These are phyloP conservation scores for Drosophila vallismaia DNA, from an alignment of 2,888 invertebrate genomes.

Conservation along the genomic window DNA sequence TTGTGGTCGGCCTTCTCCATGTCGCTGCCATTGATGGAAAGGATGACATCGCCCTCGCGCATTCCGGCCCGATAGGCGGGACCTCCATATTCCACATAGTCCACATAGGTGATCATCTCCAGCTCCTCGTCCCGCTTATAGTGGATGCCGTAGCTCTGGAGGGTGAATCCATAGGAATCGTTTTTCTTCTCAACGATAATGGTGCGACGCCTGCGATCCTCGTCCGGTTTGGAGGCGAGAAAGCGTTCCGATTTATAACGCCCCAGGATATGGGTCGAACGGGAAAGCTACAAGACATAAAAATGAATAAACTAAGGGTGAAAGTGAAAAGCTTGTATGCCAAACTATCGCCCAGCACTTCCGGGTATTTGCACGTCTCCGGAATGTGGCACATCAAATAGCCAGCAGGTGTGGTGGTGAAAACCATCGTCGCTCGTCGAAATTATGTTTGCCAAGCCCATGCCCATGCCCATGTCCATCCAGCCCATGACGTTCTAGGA, in stretches of 20 bases:
- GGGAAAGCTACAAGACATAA: conserved; percentile 63
- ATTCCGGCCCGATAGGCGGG: conserved; percentile 96
- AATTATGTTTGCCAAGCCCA: conserved; percentile 47
- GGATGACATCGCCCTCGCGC: conserved; percentile 97
- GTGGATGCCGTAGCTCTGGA: conserved; percentile 98
- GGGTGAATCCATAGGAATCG: conserved; percentile 96
- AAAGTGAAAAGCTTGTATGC: conserved; percentile 26
- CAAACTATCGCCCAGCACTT: conserved; percentile 39
- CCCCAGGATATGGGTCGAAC: conserved; percentile 87
- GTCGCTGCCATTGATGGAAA: conserved; percentile 97
- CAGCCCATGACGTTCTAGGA: background rate
- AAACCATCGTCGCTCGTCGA: conserved; percentile 42
- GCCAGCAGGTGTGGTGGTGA: conserved; percentile 46
- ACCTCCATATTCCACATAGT: conserved; percentile 96
- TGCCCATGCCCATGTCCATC: background rate
- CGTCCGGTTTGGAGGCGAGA: conserved; percentile 89
- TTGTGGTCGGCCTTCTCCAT: conserved; percentile 98
- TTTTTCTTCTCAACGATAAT: conserved; percentile 96
- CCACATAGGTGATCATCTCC: conserved; percentile 98
- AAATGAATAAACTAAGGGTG: conserved; percentile 15
- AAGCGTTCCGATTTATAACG: conserved; percentile 89
- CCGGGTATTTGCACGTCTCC: conserved; percentile 37
- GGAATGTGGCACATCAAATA: conserved; percentile 65
- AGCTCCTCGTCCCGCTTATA: conserved; percentile 97
- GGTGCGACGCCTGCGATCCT: conserved; percentile 93